Evolutionary conservation across 2,113 vertebrate species (phyloP).

Genomic region (Cacatua alba): DNA sequence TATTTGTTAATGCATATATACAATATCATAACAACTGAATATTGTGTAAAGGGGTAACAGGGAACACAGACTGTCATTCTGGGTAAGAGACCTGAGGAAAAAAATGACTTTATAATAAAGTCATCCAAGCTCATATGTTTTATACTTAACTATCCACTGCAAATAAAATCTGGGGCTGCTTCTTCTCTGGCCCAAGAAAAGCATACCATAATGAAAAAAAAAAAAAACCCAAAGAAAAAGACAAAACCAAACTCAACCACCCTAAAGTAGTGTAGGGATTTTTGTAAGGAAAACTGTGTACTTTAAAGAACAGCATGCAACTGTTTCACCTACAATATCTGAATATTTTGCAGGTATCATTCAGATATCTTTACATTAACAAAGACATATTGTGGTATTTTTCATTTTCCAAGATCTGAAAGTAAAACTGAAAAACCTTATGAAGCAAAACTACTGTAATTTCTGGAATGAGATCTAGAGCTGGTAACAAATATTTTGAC

Average conservation of each 20-base stretch:
- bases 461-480: slow-evolving; percentile 19
- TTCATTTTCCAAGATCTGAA: not conserved
- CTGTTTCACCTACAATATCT: not conserved
- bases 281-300: not conserved
- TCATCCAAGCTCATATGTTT: not conserved
- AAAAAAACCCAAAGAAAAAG: not conserved
- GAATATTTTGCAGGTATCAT: not conserved
- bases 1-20: slow-evolving; percentile 62
- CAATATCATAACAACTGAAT: slow-evolving; percentile 62
- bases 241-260: not conserved
- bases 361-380: not conserved
- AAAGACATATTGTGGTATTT: not conserved
- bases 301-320: not conserved
- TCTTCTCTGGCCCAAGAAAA: not conserved
- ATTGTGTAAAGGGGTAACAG: slow-evolving; percentile 30
- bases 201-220: not conserved
- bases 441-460: not conserved
- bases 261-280: not conserved
- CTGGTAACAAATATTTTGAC: slow-evolving; percentile 39
- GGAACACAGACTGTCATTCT: slow-evolving; percentile 47
- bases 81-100: slow-evolving; percentile 29
- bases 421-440: not conserved
- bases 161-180: not conserved
- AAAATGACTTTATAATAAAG: not conserved
- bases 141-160: not conserved